phyloP scores from a whole-genome alignment of 2,888 invertebrate species.

The Eugnorisma glareosa region DNA sequence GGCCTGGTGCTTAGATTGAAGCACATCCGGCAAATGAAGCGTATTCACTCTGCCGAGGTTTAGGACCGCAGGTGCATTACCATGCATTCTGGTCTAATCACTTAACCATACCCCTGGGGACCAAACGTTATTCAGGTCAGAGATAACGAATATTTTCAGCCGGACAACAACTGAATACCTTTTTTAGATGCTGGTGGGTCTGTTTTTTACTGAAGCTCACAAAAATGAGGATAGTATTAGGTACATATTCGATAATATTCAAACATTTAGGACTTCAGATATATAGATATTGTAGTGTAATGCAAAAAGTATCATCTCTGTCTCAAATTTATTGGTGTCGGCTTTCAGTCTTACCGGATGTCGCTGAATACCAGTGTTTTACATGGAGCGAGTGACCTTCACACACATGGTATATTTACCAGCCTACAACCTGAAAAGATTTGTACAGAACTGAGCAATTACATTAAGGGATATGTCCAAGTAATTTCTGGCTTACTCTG shows the following conservation, averaged over 20 bases:
- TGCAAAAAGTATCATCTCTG: too few relatives aligned
- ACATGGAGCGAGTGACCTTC: too few relatives aligned
- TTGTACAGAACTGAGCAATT: slow-evolving; percentile 36
- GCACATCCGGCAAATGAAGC: slow-evolving; percentile 26
- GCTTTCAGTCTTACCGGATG: too few relatives aligned
- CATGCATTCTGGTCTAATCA: slow-evolving; percentile 28
- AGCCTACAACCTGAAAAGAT: slow-evolving; percentile 21
- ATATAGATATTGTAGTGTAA: not conserved
- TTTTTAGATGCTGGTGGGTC: not conserved
- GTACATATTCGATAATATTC: too few relatives aligned
- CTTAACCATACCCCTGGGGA: slow-evolving; percentile 18
- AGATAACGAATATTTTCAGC: not conserved
- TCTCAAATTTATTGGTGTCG: too few relatives aligned
- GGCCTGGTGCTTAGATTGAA: slow-evolving; percentile 17
- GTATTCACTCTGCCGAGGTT: slow-evolving; percentile 14
- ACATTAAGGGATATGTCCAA: slow-evolving; percentile 40
- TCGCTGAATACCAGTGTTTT: too few relatives aligned
- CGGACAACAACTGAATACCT: not conserved
- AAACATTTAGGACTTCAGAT: not conserved
- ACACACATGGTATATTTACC: not conserved
- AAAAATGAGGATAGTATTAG: not conserved
- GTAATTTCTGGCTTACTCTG: slow-evolving; percentile 41
- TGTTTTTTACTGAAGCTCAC: not conserved
- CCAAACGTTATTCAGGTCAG: not conserved
- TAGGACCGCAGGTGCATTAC: slow-evolving; percentile 24